Evolutionary conservation across 2,888 invertebrate species (phyloP).

Genomic region (Caenorhabditis sp.): DNA sequence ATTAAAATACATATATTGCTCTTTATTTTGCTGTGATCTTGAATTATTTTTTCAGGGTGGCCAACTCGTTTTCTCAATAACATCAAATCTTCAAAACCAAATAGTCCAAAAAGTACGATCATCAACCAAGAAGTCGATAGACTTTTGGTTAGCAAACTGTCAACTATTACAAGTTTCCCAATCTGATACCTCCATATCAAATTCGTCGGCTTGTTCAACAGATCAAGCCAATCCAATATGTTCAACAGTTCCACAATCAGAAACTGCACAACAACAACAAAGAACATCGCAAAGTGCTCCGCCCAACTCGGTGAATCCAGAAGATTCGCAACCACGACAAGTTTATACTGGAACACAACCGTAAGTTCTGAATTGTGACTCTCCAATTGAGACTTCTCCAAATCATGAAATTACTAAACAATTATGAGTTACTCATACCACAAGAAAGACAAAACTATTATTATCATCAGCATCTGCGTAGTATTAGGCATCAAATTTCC

Average conservation of each 20-base stretch:
- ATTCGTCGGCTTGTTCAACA: background rate
- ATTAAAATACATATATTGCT: too few relatives aligned
- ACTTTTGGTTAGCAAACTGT: background rate
- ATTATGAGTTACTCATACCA: too few relatives aligned
- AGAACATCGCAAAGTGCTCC: slow-evolving; percentile 17
- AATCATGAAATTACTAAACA: too few relatives aligned
- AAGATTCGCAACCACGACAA: slow-evolving; percentile 14
- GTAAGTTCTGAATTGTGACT: slow-evolving; percentile 22
- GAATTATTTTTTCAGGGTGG: slow-evolving; percentile 10
- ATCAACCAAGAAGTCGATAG: background rate
- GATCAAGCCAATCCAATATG: slow-evolving; percentile 25
- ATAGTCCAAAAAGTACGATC: background rate
- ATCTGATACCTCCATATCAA: background rate
- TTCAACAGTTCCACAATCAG: slow-evolving; percentile 17
- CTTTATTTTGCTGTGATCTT: background rate
- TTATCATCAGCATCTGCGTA: too few relatives aligned
- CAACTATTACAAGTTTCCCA: background rate
- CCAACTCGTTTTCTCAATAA: slow-evolving; percentile 6
- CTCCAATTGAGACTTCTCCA: too few relatives aligned
- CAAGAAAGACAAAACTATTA: too few relatives aligned
- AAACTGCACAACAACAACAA: background rate
- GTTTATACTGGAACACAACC: slow-evolving; percentile 37
- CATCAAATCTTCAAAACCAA: slow-evolving; percentile 10
- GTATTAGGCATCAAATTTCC: too few relatives aligned
- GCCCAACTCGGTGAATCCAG: background rate